A percentile compares a stretch with the other conserved stretches of the same genome.
Conservation (phyloP, 2,888 invertebrate genomes). For the Ypsolopha scabrella region DNA sequence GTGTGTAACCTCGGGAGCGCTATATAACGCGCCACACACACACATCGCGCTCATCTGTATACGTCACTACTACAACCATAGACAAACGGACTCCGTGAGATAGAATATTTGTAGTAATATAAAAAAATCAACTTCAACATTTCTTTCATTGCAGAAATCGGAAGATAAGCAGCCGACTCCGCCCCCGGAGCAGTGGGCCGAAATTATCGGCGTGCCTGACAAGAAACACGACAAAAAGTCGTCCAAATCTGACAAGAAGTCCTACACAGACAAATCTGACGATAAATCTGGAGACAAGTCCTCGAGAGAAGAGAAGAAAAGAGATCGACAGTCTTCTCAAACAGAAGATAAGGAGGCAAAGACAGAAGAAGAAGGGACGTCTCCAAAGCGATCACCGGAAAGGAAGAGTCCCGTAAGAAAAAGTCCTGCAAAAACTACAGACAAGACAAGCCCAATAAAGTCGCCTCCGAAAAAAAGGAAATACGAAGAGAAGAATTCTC, state of each 20-base stretch:
- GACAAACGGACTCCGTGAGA: no score
- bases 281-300: not conserved
- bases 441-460: not conserved
- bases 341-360: not conserved
- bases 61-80: no score
- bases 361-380: not conserved
- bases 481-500: conserved; percentile 22
- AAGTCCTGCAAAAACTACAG: conserved; percentile 24
- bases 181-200: conserved; percentile 61
- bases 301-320: not conserved
- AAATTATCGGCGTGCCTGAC: conserved; percentile 60
- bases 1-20: no score
- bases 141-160: conserved; percentile 16
- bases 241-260: conserved; percentile 23
- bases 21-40: no score
- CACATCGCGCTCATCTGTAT: no score
- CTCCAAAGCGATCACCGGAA: not conserved
- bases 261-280: not conserved
- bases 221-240: no score
- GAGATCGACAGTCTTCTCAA: conserved; percentile 25
- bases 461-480: conserved; percentile 23
- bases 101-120: conserved; percentile 2
- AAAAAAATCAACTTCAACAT: conserved; percentile 16
- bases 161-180: conserved; percentile 56
- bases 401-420: not conserved